Conservation (phyloP, 1,140 invertebrate species). For the Phymastichus coffea region DNA sequence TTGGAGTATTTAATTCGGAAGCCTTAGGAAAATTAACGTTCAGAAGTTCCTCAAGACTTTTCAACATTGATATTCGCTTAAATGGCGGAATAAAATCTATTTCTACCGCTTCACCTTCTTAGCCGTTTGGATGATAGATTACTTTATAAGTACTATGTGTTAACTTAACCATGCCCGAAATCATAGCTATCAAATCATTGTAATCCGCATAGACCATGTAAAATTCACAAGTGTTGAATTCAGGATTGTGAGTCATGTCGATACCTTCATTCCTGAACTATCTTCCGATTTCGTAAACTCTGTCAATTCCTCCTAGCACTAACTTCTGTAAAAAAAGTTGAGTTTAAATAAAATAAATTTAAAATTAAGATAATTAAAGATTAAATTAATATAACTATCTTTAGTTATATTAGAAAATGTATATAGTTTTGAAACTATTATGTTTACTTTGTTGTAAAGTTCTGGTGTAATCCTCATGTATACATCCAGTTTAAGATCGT, state of each 20-base stretch:
- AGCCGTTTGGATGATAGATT: constrained; percentile 91
- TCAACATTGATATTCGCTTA: constrained; percentile 86
- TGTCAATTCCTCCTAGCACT: constrained; percentile 94
- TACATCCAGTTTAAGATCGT: constrained; percentile 95
- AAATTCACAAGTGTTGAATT: constrained; percentile 99
- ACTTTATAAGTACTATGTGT: constrained; percentile 78
- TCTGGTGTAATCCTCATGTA: constrained; percentile 98
- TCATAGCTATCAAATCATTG: constrained; percentile 88
- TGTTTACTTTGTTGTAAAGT: constrained; percentile 88
- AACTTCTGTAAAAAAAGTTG: constrained; percentile 89
- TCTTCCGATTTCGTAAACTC: constrained; percentile 97
- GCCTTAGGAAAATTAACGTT: constrained; percentile 82
- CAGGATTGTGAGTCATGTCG: constrained; percentile 98
- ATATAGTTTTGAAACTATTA: no score
- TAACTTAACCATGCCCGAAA: constrained; percentile 82
- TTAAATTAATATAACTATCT: no score
- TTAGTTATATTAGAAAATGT: no score
- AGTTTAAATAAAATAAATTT: no score
- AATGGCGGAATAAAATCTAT: constrained; percentile 99
- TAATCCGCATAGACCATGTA: constrained; percentile 99
- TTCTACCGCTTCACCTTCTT: constrained; percentile 76
- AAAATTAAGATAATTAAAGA: no score
- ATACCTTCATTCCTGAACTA: constrained; percentile 99
- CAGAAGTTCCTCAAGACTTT: constrained; percentile 81
- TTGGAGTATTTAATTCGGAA: constrained; percentile 65